These are phyloP conservation scores for Leptobrachium ailaonicum DNA, from an alignment of 2,113 vertebrate genomes.

Conservation along the genomic window DNA sequence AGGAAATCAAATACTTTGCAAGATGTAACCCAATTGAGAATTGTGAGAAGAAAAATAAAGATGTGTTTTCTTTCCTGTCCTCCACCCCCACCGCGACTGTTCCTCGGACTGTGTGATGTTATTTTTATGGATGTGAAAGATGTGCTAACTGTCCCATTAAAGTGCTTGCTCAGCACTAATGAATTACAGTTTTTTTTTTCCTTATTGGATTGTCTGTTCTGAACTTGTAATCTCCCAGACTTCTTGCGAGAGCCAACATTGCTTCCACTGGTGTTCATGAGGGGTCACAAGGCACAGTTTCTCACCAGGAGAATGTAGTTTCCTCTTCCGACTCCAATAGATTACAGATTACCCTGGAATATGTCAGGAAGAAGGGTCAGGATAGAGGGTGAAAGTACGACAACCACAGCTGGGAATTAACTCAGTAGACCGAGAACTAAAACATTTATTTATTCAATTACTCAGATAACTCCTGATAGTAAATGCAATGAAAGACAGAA, in stretches of 20 bases:
- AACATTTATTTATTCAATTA: slow-evolving; percentile 50
- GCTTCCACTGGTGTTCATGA: slow-evolving; percentile 60
- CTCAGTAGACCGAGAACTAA: slow-evolving; percentile 50
- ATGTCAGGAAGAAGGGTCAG: slow-evolving; percentile 73
- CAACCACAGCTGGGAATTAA: slow-evolving; percentile 70
- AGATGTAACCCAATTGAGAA: slow-evolving; percentile 45
- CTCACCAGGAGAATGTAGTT: slow-evolving; percentile 72
- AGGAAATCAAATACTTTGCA: slow-evolving; percentile 31
- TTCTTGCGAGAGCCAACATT: slow-evolving; percentile 55
- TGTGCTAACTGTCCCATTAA: slow-evolving; percentile 47
- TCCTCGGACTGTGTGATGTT: slow-evolving; percentile 46
- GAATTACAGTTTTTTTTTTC: slow-evolving; percentile 46
- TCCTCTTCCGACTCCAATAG: slow-evolving; percentile 73
- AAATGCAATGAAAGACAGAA: slow-evolving; percentile 22
- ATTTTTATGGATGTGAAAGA: slow-evolving; percentile 47
- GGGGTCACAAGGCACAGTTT: slow-evolving; percentile 72
- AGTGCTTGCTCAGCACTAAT: slow-evolving; percentile 37
- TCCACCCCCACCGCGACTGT: slow-evolving; percentile 25
- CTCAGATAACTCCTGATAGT: slow-evolving; percentile 52
- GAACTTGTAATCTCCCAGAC: slow-evolving; percentile 55
- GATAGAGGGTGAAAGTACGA: slow-evolving; percentile 67
- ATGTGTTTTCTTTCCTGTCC: slow-evolving; percentile 48
- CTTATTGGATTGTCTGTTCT: slow-evolving; percentile 53
- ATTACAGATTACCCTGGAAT: slow-evolving; percentile 73
- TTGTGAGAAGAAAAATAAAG: slow-evolving; percentile 50